Evolutionary conservation across 2,113 vertebrate species (phyloP).

Genomic region (Sorex araneus): DNA sequence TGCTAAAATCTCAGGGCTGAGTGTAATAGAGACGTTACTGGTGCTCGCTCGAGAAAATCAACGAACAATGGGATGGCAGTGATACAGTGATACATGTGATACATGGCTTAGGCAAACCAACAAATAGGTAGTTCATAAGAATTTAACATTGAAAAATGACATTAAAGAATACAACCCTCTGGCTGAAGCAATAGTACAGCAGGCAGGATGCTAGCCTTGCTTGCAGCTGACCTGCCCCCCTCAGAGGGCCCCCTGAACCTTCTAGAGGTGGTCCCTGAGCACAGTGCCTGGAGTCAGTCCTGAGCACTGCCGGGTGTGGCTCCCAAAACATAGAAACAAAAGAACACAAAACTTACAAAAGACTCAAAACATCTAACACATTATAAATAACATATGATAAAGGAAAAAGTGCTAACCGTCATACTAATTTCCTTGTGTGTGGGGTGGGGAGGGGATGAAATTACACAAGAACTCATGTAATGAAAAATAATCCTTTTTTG

Average conservation of each 20-base stretch:
- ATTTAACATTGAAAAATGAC: constrained; percentile 49
- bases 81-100: too few species aligned
- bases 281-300: too few species aligned
- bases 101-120: constrained; percentile 40
- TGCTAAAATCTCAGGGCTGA: too few species aligned
- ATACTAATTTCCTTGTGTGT: neutral
- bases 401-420: constrained; percentile 51
- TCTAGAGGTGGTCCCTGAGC: too few species aligned
- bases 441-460: neutral
- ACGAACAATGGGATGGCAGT: too few species aligned
- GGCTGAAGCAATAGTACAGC: too few species aligned
- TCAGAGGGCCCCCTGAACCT: too few species aligned
- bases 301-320: too few species aligned
- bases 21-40: too few species aligned
- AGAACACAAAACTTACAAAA: constrained; percentile 43
- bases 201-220: too few species aligned
- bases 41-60: too few species aligned
- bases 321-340: constrained; percentile 5
- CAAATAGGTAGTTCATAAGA: constrained; percentile 49
- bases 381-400: constrained; percentile 49
- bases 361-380: constrained; percentile 44
- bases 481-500: constrained; percentile 52
- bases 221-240: too few species aligned
- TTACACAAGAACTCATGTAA: constrained; percentile 36
- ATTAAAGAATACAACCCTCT: constrained; percentile 36